Conservation (phyloP, 2,797 vertebrate genomes). For the Periparus ater region DNA sequence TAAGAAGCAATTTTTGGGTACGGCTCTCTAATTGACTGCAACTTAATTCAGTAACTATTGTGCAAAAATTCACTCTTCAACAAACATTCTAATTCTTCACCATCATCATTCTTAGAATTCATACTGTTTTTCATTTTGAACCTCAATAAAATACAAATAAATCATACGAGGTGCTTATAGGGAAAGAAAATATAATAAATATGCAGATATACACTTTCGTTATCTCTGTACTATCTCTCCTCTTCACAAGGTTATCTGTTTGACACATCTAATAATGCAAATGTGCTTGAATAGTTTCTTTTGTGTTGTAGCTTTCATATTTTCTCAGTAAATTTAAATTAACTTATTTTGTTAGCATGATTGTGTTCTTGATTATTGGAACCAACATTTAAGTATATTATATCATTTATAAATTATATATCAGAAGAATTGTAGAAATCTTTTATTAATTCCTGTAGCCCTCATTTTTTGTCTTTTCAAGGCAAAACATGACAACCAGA, state of each 20-base stretch:
- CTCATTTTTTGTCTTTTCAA: neutral
- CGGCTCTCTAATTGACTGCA: neutral
- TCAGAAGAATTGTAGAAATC: neutral
- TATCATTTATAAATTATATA: neutral
- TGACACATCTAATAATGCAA: neutral
- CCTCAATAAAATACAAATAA: neutral
- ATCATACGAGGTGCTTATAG: rapidly evolving
- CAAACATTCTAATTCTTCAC: neutral
- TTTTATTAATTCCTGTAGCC: neutral
- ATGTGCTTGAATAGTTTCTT: neutral
- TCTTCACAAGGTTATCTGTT: neutral
- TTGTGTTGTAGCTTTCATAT: neutral
- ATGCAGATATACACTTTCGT: neutral
- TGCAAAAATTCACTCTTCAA: neutral
- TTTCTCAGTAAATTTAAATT: neutral
- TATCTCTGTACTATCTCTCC: neutral
- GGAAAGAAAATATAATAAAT: neutral
- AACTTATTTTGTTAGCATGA: neutral
- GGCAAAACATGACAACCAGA: neutral
- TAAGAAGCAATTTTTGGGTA: neutral
- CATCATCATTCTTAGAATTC: neutral
- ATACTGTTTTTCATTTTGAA: neutral
- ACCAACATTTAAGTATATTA: neutral
- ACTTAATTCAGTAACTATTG: neutral
- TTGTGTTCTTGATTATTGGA: neutral